Evolutionary conservation across 2,113 vertebrate genomes (phyloP).

Genomic region (Nesoenas mayeri): DNA sequence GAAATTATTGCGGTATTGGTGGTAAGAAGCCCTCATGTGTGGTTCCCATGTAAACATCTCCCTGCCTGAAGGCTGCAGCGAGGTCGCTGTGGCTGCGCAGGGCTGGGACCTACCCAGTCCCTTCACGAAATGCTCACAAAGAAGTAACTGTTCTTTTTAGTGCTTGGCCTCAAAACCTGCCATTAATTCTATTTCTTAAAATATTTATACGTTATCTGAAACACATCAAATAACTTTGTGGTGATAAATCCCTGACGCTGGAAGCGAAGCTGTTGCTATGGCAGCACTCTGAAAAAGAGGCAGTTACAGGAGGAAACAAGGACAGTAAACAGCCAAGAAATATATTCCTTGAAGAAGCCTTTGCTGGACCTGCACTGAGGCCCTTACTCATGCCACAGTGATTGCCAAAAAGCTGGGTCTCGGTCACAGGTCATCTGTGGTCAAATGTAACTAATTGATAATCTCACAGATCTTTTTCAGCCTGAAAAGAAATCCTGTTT

Average conservation of each 20-base stretch:
- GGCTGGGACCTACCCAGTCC: background rate
- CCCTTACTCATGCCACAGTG: background rate
- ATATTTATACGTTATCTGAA: background rate
- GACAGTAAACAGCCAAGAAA: background rate
- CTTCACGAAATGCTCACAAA: background rate
- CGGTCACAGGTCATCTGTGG: background rate
- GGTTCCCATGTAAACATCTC: background rate
- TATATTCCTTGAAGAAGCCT: background rate
- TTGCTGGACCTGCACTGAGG: background rate
- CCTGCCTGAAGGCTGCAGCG: background rate
- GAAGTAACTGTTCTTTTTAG: background rate
- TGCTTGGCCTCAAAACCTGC: background rate
- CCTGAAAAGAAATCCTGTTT: background rate
- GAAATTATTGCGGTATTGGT: background rate
- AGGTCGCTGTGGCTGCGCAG: rapidly evolving
- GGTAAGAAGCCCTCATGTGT: background rate
- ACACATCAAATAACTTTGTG: background rate
- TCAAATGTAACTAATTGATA: background rate
- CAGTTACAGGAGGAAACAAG: background rate
- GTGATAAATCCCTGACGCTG: background rate
- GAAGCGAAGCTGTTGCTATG: background rate
- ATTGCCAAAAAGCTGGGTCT: background rate
- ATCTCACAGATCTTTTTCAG: background rate
- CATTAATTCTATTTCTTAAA: background rate
- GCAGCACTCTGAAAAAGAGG: background rate